Base-by-base conservation (phyloP, 2,888 invertebrate species). In the Synergus itoensis region DNA sequence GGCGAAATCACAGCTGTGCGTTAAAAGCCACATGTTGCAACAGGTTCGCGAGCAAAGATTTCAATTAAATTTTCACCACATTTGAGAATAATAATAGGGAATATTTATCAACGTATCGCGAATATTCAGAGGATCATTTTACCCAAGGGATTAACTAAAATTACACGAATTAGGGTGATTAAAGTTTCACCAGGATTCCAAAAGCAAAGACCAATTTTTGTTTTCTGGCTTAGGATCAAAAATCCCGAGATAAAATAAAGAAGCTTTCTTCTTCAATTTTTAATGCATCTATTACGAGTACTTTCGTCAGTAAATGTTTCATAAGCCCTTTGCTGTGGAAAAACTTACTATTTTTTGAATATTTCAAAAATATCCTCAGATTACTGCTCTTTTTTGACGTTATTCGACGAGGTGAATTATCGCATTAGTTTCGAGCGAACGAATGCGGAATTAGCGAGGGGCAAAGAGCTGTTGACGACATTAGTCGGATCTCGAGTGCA, bases 1-100 rank as follows among this genome's bases (percentile, higher is more conserved):
- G 67, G 21, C 67, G 21, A 67, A 67, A 43, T 45, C 45, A 21
- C 67, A 67, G 40, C 21, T 67, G 7, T 45, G 14, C 45, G 14
- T 1, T 67, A 45, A 67, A 67, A 45, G 43, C 43, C 43, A 67
- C 21, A 45, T 43, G 18, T 7, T 8, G 45, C 67, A 67, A 67
- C 45, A 67, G 45, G 45, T 67, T 67, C 14, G 8, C 45, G 7
- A 12, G 12, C 14, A 12, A 67, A 45, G 12, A 21, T 67, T 45
- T 12, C 14, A 67, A 41, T 67, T 67, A 21, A 12, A 21, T 67
- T 12, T 21, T 9, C 1, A 18, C n/a, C 28, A 28, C 28, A 21
- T 21, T 21, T 21, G 28, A 28, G 28, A 28, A 28, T 28, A 28
- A 28, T 28, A 28, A 28, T 28, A 3, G 28, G 2, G 28, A 28